Base-by-base conservation (phyloP, 1,140 invertebrate genomes). In the Nebria ingens region DNA sequence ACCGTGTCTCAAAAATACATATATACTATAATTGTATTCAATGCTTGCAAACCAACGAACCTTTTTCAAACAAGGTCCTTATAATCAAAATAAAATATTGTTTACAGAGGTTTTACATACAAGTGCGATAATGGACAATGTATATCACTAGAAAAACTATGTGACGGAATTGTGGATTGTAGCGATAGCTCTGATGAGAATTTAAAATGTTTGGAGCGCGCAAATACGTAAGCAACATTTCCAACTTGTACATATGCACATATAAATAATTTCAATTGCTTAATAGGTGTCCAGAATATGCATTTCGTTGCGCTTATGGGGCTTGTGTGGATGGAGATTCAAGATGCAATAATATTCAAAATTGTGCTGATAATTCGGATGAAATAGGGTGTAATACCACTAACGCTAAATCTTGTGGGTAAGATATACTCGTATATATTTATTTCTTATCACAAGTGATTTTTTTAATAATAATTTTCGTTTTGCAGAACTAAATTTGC, bases 141-240 rank as follows among this genome's bases (percentile, higher is more conserved):
- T 63, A 83, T 87, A 56, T 64, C 70, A 11, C 62, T 65, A 6
- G 66, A 72, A 2, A 75, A 75, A 58, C 70, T 74, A 19, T 76
- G 74, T 60, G 66, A 76, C 61, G 72, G 73, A 21, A 67, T 60
- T 19, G 63, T 65, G 50, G 73, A 84, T 50, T 85, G 82, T 65
- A 59, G 69, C 0, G 79, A 83, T 61, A 73, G 75, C 21, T 82
- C 81, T 1, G 85, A 88, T 65, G 85, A 87, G 67, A 70, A 65
- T 0, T 65, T 65, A 20, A 45, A n/a, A n/a, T 34, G 25, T 34
- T n/a, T 34, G n/a, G 25, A 34, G n/a, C n/a, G 6, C 6, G 6
- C 25, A 9, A 34, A 34, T 9, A 34, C 6, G 25, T 34, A 34
- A 9, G 6, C n/a, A 34, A 9, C 25, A 6, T 34, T 6, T 34